A percentile compares a stretch with the other conserved stretches of the same genome.
Conservation (phyloP, 2,113 vertebrate genomes). For the Pholis gunnellus region DNA sequence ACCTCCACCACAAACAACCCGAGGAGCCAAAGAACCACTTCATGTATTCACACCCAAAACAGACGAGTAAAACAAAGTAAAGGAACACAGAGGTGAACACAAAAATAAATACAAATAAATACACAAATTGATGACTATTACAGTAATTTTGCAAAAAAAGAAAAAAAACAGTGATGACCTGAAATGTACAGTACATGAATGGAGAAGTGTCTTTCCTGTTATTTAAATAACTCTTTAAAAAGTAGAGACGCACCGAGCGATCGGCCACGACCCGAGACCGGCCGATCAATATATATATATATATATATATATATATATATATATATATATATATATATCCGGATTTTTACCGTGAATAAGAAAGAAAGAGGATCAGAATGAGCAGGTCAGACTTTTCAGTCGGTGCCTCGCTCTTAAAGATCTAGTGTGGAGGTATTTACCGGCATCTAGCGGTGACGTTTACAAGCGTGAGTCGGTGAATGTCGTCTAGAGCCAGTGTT, state of each 20-base stretch:
- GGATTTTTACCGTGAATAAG: no score
- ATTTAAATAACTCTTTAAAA: conserved; percentile 33
- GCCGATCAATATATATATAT: no score
- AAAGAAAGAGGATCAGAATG: no score
- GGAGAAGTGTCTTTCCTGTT: conserved; percentile 2
- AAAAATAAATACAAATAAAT: conserved; percentile 5
- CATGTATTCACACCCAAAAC: conserved; percentile 7
- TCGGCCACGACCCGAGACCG: no score
- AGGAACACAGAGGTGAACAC: conserved; percentile 11
- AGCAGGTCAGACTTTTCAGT: not conserved
- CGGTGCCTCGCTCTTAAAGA: not conserved
- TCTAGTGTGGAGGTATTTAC: not conserved
- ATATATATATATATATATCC: no score
- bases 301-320: no score
- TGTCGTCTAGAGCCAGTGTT: no score
- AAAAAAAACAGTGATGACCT: conserved; percentile 32
- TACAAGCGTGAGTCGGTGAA: no score
- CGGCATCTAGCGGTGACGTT: not conserved
- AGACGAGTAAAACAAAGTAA: conserved; percentile 10
- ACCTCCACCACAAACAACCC: conserved; percentile 28
- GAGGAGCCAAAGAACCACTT: conserved; percentile 23
- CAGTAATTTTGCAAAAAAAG: conserved; percentile 3
- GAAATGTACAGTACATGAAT: conserved; percentile 16
- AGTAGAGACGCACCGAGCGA: not conserved
- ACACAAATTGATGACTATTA: not conserved